phyloP scores from a whole-genome alignment of 2,113 vertebrate species.

The Nothoprocta pentlandii region DNA sequence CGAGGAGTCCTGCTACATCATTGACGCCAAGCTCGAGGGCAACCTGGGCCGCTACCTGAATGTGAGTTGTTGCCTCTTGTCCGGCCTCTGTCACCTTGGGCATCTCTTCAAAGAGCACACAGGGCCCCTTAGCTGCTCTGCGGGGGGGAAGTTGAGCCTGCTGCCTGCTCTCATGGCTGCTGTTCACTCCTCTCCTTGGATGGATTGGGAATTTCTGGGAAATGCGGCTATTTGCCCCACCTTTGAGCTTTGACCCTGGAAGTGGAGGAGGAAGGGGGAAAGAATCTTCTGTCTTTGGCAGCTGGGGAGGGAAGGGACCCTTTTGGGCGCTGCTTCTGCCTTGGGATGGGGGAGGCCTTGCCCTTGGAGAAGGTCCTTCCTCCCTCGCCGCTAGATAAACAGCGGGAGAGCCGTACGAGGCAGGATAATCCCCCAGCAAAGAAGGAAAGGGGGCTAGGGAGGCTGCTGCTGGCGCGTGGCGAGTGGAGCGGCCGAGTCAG shows the following conservation, averaged over 20 bases:
- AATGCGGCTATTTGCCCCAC: background rate
- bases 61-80: slow-evolving; percentile 56
- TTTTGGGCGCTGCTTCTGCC: background rate
- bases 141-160: background rate
- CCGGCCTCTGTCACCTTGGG: background rate
- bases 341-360: background rate
- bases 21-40: slow-evolving; percentile 96
- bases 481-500: accelerated
- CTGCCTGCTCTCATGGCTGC: background rate
- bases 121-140: background rate
- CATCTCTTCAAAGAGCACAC: background rate
- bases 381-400: accelerated
- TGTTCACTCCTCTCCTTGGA: background rate
- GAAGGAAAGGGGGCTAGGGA: accelerated
- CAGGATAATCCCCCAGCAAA: accelerated
- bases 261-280: background rate
- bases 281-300: background rate
- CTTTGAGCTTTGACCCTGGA: background rate
- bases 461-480: accelerated
- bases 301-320: accelerated
- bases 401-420: accelerated
- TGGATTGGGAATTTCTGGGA: background rate
- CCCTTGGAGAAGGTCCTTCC: accelerated
- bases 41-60: slow-evolving; percentile 98
- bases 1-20: slow-evolving; percentile 98